phyloP scores from a whole-genome alignment of 2,113 vertebrate species.

The Edolisoma coerulescens region DNA sequence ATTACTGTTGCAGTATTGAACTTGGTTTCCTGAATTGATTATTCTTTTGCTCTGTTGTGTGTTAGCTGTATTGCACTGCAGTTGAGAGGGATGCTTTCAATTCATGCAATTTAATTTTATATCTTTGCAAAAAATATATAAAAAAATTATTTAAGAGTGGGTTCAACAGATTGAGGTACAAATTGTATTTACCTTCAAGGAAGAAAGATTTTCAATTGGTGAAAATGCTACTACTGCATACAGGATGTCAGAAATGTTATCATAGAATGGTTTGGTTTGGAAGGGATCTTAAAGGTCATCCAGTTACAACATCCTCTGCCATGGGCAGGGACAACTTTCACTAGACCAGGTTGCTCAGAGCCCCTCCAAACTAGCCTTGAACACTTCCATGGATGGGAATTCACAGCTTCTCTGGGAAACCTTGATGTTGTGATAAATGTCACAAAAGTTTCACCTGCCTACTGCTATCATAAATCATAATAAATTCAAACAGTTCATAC shows the following conservation, averaged over 20 bases:
- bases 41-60: background rate
- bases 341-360: background rate
- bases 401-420: background rate
- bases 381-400: background rate
- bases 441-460: background rate
- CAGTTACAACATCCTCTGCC: background rate
- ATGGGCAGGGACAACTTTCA: background rate
- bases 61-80: background rate
- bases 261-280: background rate
- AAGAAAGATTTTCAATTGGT: constrained; percentile 4
- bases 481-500: background rate
- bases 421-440: background rate
- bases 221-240: background rate
- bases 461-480: background rate
- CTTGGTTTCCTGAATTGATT: background rate
- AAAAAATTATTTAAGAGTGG: background rate
- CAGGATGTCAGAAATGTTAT: background rate
- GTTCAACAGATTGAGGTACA: background rate
- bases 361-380: background rate
- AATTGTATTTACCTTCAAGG: background rate
- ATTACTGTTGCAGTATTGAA: background rate
- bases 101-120: background rate
- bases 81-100: background rate
- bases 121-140: background rate
- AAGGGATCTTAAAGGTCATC: background rate